Percentiles rank a stretch among this genome's conserved stretches.
Conservation (phyloP, 1,140 invertebrate species). For the Bombus polaris region DNA sequence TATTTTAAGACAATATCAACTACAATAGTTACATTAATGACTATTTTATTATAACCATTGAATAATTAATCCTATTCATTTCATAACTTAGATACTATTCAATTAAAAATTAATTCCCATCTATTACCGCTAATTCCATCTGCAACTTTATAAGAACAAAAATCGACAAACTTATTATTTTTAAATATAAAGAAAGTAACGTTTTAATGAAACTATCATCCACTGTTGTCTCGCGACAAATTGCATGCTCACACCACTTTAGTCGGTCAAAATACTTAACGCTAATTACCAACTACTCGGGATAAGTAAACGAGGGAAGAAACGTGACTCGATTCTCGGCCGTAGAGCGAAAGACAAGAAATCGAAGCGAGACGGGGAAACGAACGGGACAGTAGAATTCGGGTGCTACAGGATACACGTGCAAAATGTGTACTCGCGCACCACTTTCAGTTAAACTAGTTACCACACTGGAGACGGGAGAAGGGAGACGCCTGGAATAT, state of each 20-base stretch:
- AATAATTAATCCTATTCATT: no score
- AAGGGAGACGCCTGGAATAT: not conserved
- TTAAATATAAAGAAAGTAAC: not conserved
- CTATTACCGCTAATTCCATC: no score
- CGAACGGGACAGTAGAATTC: constrained; percentile 19
- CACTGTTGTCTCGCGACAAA: no score
- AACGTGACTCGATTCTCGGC: not conserved
- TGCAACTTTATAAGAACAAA: not conserved
- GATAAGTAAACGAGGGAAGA: not conserved
- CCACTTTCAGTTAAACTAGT: constrained; percentile 45
- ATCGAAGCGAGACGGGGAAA: constrained; percentile 16
- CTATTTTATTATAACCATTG: no score
- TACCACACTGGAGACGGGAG: constrained; percentile 35
- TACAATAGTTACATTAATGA: no score
- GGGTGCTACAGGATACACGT: not conserved
- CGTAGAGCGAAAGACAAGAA: not conserved
- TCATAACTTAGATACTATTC: no score
- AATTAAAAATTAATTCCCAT: no score
- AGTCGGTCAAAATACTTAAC: not conserved
- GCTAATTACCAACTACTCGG: not conserved
- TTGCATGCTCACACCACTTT: not conserved
- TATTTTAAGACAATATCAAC: no score
- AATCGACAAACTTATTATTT: not conserved
- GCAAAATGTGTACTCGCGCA: constrained; percentile 11
- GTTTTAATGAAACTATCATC: not conserved